Evolutionary conservation across 37 sponge, comb jelly and placozoan genomes (phyloP).

Genomic region (Spongia lamella): DNA sequence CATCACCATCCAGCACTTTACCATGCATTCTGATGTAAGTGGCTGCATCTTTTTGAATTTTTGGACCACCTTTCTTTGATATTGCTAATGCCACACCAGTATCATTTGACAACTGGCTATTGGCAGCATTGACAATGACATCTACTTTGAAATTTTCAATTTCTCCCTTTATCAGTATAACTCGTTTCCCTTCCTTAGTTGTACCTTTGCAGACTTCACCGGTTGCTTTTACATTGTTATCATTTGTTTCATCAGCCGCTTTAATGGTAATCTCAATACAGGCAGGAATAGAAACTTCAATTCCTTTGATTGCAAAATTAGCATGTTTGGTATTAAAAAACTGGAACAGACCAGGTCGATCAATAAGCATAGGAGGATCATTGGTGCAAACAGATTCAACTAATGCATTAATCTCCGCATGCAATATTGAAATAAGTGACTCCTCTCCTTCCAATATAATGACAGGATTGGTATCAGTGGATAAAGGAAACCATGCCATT

Average conservation of each 20-base stretch:
- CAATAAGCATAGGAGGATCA: not conserved
- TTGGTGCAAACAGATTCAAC: not conserved
- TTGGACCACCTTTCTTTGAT: conserved; percentile 49
- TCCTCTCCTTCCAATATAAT: conserved; percentile 7
- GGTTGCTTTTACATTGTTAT: not conserved
- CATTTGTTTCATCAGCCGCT: conserved; percentile 2
- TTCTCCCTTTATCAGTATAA: conserved; percentile 51
- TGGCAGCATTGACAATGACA: conserved; percentile 82
- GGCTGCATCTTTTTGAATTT: conserved; percentile 44
- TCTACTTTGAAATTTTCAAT: conserved; percentile 62
- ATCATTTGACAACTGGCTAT: conserved; percentile 43
- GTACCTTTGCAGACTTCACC: conserved; percentile 12
- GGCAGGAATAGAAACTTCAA: conserved; percentile 15
- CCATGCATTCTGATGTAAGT: conserved; percentile 19
- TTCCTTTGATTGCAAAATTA: conserved; percentile 15
- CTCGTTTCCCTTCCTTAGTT: conserved; percentile 14
- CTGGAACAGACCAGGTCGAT: conserved; percentile 30
- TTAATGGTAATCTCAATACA: conserved; percentile 31
- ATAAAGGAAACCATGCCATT: not conserved
- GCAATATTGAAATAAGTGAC: not conserved
- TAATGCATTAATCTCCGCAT: not conserved
- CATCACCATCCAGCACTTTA: conserved; percentile 45
- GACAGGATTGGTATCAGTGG: not conserved
- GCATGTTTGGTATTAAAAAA: conserved; percentile 10
- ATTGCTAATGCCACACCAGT: conserved; percentile 60